phyloP scores from a whole-genome alignment of 2,797 vertebrate species.

The Chaenodraco wilsoni region DNA sequence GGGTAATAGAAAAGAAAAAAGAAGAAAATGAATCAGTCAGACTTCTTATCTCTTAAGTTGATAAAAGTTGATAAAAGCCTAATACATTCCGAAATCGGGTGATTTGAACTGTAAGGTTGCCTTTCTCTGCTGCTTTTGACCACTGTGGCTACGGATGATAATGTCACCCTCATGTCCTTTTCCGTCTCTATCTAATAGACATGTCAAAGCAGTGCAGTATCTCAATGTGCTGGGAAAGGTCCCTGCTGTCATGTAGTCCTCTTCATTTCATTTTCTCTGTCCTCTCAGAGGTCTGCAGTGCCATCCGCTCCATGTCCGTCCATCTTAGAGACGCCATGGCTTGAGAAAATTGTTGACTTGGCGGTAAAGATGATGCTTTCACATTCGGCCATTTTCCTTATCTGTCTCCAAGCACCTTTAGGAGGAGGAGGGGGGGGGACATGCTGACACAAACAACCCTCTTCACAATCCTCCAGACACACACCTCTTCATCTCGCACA shows the following conservation, averaged over 20 bases:
- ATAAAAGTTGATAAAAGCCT: constrained; percentile 32
- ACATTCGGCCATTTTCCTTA: constrained; percentile 50
- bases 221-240: constrained; percentile 26
- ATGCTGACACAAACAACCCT: constrained; percentile 44
- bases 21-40: constrained; percentile 39
- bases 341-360: constrained; percentile 20
- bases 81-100: constrained; percentile 3
- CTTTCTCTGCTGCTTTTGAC: constrained; percentile 10
- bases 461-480: constrained; percentile 30
- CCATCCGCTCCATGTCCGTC: not conserved
- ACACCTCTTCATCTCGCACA: constrained; percentile 33
- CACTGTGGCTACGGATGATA: not conserved
- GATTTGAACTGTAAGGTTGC: not conserved
- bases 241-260: constrained; percentile 39
- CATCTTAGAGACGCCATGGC: not conserved
- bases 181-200: constrained; percentile 47
- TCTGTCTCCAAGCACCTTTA: constrained; percentile 59
- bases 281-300: constrained; percentile 19
- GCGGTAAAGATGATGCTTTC: constrained; percentile 24
- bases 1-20: constrained; percentile 10
- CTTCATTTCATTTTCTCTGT: constrained; percentile 17
- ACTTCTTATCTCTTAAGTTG: constrained; percentile 20
- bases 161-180: constrained; percentile 25
- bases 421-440: constrained; percentile 23
- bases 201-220: constrained; percentile 16